Conservation (phyloP, 2,797 vertebrate genomes). For the Pipistrellus kuhlii region DNA sequence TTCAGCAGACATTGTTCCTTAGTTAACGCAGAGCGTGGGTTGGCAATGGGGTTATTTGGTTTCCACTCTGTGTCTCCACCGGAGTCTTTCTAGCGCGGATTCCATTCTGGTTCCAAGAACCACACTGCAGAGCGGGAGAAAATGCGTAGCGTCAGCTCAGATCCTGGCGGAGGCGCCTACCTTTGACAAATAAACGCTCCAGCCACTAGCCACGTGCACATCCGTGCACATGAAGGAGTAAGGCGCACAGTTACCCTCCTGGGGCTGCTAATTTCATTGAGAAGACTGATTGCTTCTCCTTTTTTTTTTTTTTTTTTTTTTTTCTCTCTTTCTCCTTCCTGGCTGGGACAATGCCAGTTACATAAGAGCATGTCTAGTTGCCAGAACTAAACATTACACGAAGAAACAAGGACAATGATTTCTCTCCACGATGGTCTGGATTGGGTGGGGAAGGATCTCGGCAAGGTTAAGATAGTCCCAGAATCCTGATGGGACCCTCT, state of each 20-base stretch:
- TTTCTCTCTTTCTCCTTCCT: background rate
- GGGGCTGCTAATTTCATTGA: slow-evolving; percentile 58
- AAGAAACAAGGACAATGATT: background rate
- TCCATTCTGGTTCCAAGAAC: background rate
- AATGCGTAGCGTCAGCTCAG: background rate
- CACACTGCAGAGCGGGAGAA: background rate
- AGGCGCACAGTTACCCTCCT: background rate
- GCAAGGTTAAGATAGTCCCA: background rate
- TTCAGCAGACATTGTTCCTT: background rate
- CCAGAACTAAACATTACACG: background rate
- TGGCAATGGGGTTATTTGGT: slow-evolving; percentile 36
- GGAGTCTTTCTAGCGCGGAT: background rate
- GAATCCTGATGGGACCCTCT: background rate
- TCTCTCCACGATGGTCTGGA: background rate
- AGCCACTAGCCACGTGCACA: background rate
- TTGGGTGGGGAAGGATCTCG: background rate
- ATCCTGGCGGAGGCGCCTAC: background rate
- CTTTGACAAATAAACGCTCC: background rate
- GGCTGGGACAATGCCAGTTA: slow-evolving; percentile 53
- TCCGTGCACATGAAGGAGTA: slow-evolving; percentile 21
- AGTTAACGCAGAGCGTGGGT: slow-evolving; percentile 58
- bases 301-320: background rate
- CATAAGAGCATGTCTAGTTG: slow-evolving; percentile 20
- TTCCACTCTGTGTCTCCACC: slow-evolving; percentile 35
- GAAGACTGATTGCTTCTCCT: background rate